Base-by-base conservation (phyloP, 2,113 vertebrate genomes). In the Dromaius novaehollandiae region DNA sequence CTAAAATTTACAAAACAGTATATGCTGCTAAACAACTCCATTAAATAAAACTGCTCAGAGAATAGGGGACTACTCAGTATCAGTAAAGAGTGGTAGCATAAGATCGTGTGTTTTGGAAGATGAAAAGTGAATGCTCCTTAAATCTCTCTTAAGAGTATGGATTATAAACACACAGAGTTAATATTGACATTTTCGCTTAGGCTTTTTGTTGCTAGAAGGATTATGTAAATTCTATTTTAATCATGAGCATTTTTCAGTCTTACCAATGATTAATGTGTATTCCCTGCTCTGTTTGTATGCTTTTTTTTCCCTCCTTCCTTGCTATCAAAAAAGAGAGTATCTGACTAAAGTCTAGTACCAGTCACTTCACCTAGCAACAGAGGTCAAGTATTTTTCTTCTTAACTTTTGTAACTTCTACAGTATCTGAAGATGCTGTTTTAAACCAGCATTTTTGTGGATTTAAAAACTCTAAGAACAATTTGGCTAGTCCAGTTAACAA, bases 341-440 rank as follows among this genome's bases (percentile, higher is more conserved):
- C 66, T 86, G 50, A 93, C 79, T 95, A 89, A 40, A 74, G 76
- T 68, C 63, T 94, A 18, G 6, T 53, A 83, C 53, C 82, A 90
- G 18, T 75, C 76, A 88, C 75, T 97, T 94, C 80, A 90, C 50
- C 70, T 81, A 88, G 90, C 19, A 96, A 90, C 24, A 92, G 18
- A 73, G 86, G 32, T 96, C 75, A 87, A 86, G 8, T 78, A 26
- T 83, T 83, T 97, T 84, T 84, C 58, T 88, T 86, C 24, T 53
- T 40, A 88, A 42, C 25, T 81, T 86, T 83, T 61, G 68, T 64
- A 93, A 70, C 20, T 40, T 93, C 65, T 86, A 73, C 40, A 77
- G 26, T n/a, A 91, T 50, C 65, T 88, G 64, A 46, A 90, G 76
- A 34, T 81, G 60, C 6, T 70, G 25, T 60, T 95, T 78, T 71